These are phyloP conservation scores for Pogonocichla stellata DNA, from an alignment of 2,113 vertebrate species.

Conservation along the genomic window DNA sequence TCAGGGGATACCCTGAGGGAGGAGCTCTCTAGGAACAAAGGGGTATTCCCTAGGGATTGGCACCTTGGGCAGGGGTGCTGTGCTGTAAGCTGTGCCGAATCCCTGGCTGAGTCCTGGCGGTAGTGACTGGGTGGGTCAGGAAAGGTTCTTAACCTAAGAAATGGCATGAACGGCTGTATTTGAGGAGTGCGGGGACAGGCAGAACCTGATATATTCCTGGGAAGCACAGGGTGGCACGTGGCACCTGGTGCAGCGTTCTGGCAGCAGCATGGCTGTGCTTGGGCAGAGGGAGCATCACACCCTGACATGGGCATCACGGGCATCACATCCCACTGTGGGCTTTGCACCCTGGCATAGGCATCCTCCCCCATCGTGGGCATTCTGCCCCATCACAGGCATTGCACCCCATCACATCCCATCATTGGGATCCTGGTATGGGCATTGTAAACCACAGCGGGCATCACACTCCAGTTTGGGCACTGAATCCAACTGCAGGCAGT, in stretches of 20 bases:
- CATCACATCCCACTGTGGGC: neutral
- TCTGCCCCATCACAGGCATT: accelerated
- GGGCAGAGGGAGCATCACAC: neutral
- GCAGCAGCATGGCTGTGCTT: neutral
- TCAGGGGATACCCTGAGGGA: neutral
- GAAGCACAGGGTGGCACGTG: neutral
- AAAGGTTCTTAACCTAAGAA: neutral
- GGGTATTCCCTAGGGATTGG: too few relatives aligned
- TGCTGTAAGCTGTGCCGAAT: neutral
- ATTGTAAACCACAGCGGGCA: neutral
- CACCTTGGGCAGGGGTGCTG: accelerated
- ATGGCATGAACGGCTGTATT: accelerated
- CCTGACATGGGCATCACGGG: accelerated
- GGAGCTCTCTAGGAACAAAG: neutral
- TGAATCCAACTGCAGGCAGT: accelerated
- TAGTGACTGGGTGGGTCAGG: neutral
- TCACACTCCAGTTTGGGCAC: accelerated
- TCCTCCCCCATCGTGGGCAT: accelerated
- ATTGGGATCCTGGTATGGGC: accelerated
- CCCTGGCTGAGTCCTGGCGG: neutral
- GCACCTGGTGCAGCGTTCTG: accelerated
- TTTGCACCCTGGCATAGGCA: neutral
- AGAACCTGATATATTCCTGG: neutral
- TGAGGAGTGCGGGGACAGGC: accelerated
- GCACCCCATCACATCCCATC: neutral